phyloP scores from a whole-genome alignment of 2,113 vertebrate species.

The Pygoscelis adeliae region DNA sequence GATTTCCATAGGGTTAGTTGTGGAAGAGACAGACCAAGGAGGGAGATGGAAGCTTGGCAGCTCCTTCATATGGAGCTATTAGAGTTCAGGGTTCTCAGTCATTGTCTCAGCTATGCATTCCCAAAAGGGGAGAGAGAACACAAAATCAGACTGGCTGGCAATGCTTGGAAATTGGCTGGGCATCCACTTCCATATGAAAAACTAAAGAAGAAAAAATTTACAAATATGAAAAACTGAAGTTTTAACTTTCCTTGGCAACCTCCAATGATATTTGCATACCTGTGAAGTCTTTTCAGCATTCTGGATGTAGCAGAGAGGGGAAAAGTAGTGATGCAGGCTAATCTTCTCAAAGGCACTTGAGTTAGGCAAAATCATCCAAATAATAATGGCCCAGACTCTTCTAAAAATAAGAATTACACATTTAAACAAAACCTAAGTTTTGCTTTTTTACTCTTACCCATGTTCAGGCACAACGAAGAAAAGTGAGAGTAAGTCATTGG shows the following conservation, averaged over 20 bases:
- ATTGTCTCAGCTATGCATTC: not conserved
- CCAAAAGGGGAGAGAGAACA: not conserved
- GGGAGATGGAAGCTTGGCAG: not conserved
- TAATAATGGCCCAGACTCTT: not conserved
- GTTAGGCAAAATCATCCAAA: not conserved
- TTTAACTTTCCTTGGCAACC: not conserved
- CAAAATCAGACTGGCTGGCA: not conserved
- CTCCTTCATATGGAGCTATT: not conserved
- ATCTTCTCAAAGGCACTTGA: not conserved
- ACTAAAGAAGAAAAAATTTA: not conserved
- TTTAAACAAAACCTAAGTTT: not conserved
- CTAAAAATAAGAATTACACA: not conserved
- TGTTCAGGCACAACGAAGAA: not conserved
- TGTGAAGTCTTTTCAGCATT: not conserved
- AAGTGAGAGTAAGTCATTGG: not conserved
- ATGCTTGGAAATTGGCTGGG: not conserved
- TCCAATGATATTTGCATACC: not conserved
- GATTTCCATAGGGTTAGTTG: not conserved
- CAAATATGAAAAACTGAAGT: not conserved
- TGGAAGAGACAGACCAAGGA: not conserved
- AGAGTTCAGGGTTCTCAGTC: not conserved
- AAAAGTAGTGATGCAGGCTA: not conserved
- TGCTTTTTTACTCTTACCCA: not conserved
- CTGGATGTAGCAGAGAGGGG: not conserved
- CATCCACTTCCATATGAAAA: not conserved